These are phyloP conservation scores for Gallinago stenura DNA, from an alignment of 2,797 vertebrate genomes.

Conservation along the genomic window DNA sequence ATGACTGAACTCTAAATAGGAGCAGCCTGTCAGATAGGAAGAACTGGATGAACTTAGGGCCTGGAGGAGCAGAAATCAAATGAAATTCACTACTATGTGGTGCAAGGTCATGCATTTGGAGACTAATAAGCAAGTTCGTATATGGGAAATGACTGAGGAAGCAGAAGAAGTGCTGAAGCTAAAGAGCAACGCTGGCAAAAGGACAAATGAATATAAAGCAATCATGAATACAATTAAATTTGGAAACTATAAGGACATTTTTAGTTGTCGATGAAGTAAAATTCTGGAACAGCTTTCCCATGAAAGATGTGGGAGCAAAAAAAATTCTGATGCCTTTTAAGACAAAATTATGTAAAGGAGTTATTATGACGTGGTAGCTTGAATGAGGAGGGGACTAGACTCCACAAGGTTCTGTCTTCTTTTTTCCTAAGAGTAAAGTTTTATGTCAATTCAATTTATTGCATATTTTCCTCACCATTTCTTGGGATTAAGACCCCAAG, in stretches of 20 bases:
- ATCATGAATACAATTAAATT: slow-evolving; percentile 13
- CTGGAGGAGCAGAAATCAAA: neutral
- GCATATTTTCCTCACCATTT: neutral
- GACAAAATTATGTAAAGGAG: neutral
- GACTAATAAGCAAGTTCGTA: neutral
- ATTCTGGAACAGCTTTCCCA: neutral
- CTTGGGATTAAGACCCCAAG: neutral
- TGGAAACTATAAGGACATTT: slow-evolving; percentile 10
- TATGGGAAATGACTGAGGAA: slow-evolving; percentile 50
- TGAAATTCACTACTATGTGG: neutral
- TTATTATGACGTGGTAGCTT: neutral
- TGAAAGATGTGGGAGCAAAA: neutral
- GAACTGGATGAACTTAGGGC: neutral
- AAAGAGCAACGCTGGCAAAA: slow-evolving; percentile 40
- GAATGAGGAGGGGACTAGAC: neutral
- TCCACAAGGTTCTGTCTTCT: neutral
- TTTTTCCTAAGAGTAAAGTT: neutral
- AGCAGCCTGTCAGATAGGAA: neutral
- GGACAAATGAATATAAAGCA: slow-evolving; percentile 33
- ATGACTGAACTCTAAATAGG: neutral
- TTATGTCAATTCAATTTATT: neutral
- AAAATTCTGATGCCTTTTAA: neutral
- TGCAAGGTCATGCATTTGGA: slow-evolving; percentile 39
- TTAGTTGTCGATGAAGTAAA: neutral
- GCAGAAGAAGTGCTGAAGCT: slow-evolving; percentile 40